Conservation (phyloP, 2,797 vertebrate genomes). For the Melanotaenia trifasciata region DNA sequence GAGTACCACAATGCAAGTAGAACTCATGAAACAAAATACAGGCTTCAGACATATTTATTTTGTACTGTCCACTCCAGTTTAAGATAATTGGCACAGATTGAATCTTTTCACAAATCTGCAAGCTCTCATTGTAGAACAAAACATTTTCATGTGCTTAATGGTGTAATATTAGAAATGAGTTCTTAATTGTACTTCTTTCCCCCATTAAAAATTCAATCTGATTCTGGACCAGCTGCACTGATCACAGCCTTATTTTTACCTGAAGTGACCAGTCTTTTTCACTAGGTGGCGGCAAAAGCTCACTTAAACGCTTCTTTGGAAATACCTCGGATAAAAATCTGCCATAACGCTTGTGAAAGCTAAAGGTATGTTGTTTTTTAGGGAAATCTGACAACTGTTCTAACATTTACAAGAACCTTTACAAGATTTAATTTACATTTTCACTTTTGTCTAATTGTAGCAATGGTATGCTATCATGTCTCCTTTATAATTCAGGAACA, state of each 20-base stretch:
- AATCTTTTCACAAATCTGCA: background rate
- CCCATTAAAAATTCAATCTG: background rate
- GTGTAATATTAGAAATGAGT: background rate
- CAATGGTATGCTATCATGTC: background rate
- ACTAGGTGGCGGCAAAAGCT: conserved; percentile 77
- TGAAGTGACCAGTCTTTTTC: conserved; percentile 22
- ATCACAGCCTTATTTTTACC: background rate
- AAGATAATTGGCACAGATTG: background rate
- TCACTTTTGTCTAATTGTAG: background rate
- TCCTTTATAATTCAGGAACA: background rate
- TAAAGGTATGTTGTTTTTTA: background rate
- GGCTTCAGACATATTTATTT: background rate
- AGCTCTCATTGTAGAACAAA: background rate
- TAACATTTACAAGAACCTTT: background rate
- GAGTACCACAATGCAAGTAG: background rate
- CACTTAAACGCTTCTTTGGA: conserved; percentile 13
- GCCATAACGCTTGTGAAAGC: background rate
- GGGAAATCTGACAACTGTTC: background rate
- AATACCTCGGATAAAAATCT: background rate
- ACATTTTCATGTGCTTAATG: background rate
- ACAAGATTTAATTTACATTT: conserved; percentile 5
- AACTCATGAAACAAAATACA: background rate
- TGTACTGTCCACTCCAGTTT: background rate
- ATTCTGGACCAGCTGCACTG: background rate
- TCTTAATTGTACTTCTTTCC: background rate